phyloP scores from a whole-genome alignment of 2,797 vertebrate species.

The Thalassophryne amazonica region DNA sequence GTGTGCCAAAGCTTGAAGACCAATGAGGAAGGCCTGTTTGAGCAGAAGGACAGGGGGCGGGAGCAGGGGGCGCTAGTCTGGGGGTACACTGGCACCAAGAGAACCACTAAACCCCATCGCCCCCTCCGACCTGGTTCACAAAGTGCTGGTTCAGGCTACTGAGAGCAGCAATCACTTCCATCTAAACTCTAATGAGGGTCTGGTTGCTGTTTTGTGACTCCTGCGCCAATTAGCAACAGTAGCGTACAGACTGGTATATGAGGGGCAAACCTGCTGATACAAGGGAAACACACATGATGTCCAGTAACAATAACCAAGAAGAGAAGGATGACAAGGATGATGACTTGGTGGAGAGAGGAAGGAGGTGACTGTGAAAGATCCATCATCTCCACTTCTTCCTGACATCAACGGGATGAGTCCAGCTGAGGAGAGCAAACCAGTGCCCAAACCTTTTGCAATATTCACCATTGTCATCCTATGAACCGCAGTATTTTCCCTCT shows the following conservation, averaged over 20 bases:
- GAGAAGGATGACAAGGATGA: constrained; percentile 42
- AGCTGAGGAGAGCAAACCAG: constrained; percentile 67
- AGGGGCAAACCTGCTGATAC: constrained; percentile 24
- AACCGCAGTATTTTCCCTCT: constrained; percentile 91
- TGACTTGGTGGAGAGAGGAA: constrained; percentile 38
- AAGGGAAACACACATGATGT: constrained; percentile 54
- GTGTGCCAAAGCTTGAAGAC: constrained; percentile 69
- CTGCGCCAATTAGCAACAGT: constrained; percentile 32
- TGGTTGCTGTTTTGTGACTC: constrained; percentile 47
- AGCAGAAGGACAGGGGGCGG: constrained; percentile 38
- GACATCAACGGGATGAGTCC: constrained; percentile 65
- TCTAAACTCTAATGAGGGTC: constrained; percentile 58
- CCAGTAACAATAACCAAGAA: constrained; percentile 72
- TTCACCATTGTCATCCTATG: constrained; percentile 74
- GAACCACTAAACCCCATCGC: constrained; percentile 57
- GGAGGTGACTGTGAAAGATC: constrained; percentile 63
- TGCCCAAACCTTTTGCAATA: constrained; percentile 45
- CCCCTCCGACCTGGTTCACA: constrained; percentile 71
- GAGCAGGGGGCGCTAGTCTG: constrained; percentile 65
- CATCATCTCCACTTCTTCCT: constrained; percentile 55
- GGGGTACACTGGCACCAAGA: constrained; percentile 64
- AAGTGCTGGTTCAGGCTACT: constrained; percentile 57
- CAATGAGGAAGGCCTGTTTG: constrained; percentile 57
- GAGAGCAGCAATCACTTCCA: constrained; percentile 57
- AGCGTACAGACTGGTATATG: constrained; percentile 27